phyloP scores from a whole-genome alignment of 2,113 vertebrate species.

The Hippolais icterina region DNA sequence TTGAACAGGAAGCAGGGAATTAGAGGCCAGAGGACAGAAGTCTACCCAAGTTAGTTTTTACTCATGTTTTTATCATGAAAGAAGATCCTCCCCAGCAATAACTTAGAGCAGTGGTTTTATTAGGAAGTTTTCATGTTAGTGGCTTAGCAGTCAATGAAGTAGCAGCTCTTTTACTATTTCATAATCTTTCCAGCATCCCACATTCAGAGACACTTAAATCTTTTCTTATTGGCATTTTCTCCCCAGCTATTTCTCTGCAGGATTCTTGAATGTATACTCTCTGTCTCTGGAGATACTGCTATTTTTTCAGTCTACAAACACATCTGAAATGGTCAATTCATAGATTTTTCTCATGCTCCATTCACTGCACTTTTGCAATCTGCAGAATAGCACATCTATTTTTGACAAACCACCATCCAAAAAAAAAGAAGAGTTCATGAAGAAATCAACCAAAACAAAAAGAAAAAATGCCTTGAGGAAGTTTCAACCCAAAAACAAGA shows the following conservation, averaged over 20 bases:
- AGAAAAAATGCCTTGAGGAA: neutral
- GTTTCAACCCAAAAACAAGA: neutral
- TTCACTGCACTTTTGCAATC: neutral
- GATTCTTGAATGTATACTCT: neutral
- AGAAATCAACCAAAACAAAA: neutral
- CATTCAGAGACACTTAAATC: neutral
- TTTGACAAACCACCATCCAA: neutral
- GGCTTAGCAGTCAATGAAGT: neutral
- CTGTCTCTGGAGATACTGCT: neutral
- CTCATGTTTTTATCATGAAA: neutral
- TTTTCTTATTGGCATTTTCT: neutral
- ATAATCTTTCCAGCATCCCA: neutral
- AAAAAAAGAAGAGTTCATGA: neutral
- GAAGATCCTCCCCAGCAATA: neutral
- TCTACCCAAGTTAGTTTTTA: neutral
- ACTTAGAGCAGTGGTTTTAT: neutral
- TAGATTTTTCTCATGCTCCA: neutral
- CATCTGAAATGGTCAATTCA: neutral
- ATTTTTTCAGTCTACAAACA: neutral
- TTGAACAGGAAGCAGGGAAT: neutral
- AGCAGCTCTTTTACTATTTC: neutral
- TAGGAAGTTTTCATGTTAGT: neutral
- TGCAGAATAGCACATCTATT: neutral
- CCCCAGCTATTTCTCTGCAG: neutral
- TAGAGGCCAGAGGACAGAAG: neutral